Conservation (phyloP, 1,140 invertebrate genomes). For the Venturia canescens region DNA sequence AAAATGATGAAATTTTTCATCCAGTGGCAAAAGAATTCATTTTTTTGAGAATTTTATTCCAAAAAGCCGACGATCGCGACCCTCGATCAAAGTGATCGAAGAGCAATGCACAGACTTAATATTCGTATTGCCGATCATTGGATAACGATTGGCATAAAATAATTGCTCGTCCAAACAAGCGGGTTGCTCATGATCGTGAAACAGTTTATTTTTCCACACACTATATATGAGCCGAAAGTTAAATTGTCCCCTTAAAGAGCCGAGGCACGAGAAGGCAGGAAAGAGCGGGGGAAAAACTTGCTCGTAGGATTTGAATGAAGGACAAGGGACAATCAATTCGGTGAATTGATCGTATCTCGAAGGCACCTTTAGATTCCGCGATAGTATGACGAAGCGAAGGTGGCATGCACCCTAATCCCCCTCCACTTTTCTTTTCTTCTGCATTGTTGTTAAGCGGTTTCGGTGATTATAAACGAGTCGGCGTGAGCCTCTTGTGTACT, state of each 20-base stretch:
- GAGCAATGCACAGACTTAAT: no score
- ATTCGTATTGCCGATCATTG: no score
- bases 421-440: not conserved
- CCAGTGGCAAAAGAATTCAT: no score
- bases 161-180: no score
- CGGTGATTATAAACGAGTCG: conserved; percentile 38
- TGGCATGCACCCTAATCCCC: conserved; percentile 54
- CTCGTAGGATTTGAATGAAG: conserved; percentile 61
- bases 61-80: no score
- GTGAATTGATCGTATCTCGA: conserved; percentile 60
- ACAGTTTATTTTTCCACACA: conserved; percentile 16
- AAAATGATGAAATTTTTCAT: no score
- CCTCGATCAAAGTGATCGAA: no score
- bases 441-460: conserved; percentile 57
- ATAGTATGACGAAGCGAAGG: conserved; percentile 55
- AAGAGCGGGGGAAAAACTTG: conserved; percentile 49
- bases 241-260: conserved; percentile 46
- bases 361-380: conserved; percentile 65
- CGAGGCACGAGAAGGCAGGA: conserved; percentile 18
- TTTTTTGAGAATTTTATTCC: no score
- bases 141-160: no score
- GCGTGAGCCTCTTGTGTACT: conserved; percentile 33
- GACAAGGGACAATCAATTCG: conserved; percentile 55
- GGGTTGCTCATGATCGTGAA: no score
- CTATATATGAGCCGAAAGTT: conserved; percentile 28